Evolutionary conservation across 2,888 invertebrate species (phyloP), one percentile per base, ranked within the genome.

Genomic region (Tinea semifulvella): DNA sequence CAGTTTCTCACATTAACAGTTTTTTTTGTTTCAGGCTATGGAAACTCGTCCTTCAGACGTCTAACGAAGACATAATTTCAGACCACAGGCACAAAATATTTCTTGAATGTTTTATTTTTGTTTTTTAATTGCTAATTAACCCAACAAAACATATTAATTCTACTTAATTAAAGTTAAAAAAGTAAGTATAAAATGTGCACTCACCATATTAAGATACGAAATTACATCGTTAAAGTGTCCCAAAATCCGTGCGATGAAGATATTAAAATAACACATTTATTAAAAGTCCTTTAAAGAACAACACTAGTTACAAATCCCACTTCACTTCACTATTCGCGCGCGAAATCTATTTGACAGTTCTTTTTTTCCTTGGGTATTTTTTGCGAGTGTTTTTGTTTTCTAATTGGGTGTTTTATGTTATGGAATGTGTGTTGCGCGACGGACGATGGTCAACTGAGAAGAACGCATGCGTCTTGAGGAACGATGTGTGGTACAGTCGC

Each of bases 381-480:
- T 22, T 36, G 16, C 17, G 36, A 17, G 8, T 36, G 16, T 36
- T 36, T 36, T 36, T 13, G 18, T 16, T 36, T 16, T 36, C 10
- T 18, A 18, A 16, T 36, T n/a, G 18, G 8, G 17, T 18, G 36
- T 18, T 18, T 17, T 18, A 10, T 36, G 4, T 16, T 36, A 36
- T 36, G 17, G 18, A 14, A 36, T 18, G 18, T 10, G 16, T 6
- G 56, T 55, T 50, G 55, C 58, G 57, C 63, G 71, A 65, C 71
- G 76, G 77, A 68, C 79, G 59, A 52, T 76, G 79, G 79, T 79
- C 79, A 79, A 79, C 76, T 76, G 71, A 48, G 16, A 49, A 48
- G 55, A 49, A 5, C 38, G 19, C n/a, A 20, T 13, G 25, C 36
- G 36, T 8, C 36, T 36, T 18, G 17, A 14, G 2, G 10, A 10